These are phyloP conservation scores for Aplodontia rufa DNA, from an alignment of 2,113 vertebrate species.

Conservation along the genomic window DNA sequence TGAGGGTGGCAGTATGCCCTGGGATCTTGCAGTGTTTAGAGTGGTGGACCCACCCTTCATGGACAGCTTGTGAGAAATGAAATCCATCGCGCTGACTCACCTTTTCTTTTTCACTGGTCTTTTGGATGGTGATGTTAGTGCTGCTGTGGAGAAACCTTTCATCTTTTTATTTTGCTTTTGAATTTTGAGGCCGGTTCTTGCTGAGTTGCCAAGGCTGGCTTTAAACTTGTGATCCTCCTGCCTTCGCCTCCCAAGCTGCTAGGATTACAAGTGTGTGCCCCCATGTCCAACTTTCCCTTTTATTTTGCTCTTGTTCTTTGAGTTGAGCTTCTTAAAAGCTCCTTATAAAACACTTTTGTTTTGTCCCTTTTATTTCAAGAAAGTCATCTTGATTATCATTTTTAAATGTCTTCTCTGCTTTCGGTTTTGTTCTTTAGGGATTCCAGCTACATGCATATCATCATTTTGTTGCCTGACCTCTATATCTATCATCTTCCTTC, in stretches of 20 bases:
- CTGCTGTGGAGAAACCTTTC: neutral
- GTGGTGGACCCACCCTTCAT: neutral
- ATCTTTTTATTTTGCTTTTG: neutral
- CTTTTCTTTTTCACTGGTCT: neutral
- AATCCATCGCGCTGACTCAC: neutral
- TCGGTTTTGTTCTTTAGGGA: neutral
- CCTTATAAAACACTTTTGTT: neutral
- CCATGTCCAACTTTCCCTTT: neutral
- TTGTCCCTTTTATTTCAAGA: neutral
- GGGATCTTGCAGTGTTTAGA: neutral
- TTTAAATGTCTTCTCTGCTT: neutral
- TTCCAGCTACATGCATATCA: neutral
- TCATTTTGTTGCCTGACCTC: neutral
- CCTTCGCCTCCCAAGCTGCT: too few relatives aligned
- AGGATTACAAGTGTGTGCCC: too few relatives aligned
- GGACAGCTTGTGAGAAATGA: neutral
- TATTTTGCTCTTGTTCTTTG: neutral
- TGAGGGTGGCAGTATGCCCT: neutral
- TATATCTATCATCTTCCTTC: neutral
- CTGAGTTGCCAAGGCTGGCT: neutral
- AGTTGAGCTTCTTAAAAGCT: neutral
- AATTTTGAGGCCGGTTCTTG: neutral
- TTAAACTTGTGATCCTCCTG: too few relatives aligned
- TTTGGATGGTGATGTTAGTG: neutral
- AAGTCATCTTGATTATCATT: neutral